Conservation (phyloP, 2,888 invertebrate species). For the Tigriopus californicus region DNA sequence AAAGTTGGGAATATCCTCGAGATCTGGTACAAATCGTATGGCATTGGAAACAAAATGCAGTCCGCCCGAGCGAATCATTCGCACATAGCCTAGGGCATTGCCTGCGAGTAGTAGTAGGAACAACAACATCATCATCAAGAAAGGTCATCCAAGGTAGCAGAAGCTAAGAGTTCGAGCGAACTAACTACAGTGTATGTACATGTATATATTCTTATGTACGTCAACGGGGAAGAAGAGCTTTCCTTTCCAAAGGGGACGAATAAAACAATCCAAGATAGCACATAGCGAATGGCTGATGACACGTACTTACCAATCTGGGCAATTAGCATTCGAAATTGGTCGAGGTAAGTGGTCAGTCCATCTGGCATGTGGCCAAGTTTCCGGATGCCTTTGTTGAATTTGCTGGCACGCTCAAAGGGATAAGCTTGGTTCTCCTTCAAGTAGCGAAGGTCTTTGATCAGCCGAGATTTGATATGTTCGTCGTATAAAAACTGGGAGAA, state of each 20-base stretch:
- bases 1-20: constrained; percentile 41
- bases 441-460: constrained; percentile 67
- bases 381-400: constrained; percentile 74
- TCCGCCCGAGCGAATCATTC: constrained; percentile 81
- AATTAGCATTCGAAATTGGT: constrained; percentile 74
- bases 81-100: constrained; percentile 87
- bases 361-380: constrained; percentile 63
- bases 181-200: too few relatives aligned
- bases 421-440: constrained; percentile 53
- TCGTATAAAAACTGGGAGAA: constrained; percentile 95
- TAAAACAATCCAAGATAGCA: too few relatives aligned
- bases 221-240: too few relatives aligned
- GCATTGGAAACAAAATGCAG: constrained; percentile 79
- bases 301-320: constrained; percentile 58
- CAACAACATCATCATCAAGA: too few relatives aligned
- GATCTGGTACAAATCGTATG: constrained; percentile 66
- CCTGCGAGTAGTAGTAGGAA: constrained; percentile 28
- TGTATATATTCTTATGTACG: too few relatives aligned
- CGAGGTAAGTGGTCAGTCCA: constrained; percentile 61
- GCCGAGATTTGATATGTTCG: constrained; percentile 85
- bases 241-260: too few relatives aligned
- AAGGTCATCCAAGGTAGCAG: too few relatives aligned
- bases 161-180: too few relatives aligned
- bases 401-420: constrained; percentile 46
- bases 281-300: too few relatives aligned